Conservation (phyloP, 2,797 vertebrate species). For the Limosa lapponica region DNA sequence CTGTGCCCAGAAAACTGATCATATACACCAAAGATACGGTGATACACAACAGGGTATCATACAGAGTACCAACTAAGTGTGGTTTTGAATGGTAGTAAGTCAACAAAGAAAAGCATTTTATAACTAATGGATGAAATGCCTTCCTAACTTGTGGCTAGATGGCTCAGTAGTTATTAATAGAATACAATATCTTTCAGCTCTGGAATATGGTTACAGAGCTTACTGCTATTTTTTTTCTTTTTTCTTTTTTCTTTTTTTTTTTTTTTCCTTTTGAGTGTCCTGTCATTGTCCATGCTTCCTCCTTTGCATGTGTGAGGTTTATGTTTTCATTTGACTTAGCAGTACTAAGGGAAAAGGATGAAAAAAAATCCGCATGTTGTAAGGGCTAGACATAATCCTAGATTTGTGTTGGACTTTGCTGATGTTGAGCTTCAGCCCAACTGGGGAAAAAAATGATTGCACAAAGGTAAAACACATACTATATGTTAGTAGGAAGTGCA, state of each 20-base stretch:
- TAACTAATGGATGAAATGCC: background rate
- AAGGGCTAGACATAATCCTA: background rate
- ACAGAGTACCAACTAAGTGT: background rate
- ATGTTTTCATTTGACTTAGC: background rate
- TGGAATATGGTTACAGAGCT: background rate
- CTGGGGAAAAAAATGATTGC: background rate
- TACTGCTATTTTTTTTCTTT: background rate
- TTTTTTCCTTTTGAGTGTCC: background rate
- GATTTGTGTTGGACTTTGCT: background rate
- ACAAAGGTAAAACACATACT: background rate
- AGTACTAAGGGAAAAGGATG: background rate
- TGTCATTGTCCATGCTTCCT: constrained; percentile 7
- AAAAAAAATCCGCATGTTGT: background rate
- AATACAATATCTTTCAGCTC: background rate
- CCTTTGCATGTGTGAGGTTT: background rate
- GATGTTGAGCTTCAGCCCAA: background rate
- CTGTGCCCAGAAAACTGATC: background rate
- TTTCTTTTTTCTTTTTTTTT: background rate
- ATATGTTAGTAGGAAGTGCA: background rate
- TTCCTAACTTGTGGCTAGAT: background rate
- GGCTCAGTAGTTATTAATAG: background rate
- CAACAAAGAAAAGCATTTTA: background rate
- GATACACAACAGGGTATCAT: background rate
- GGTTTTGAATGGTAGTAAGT: background rate
- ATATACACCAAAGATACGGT: background rate